Base-by-base conservation (phyloP, 2,797 vertebrate species). In the Fistularia tabacaria region DNA sequence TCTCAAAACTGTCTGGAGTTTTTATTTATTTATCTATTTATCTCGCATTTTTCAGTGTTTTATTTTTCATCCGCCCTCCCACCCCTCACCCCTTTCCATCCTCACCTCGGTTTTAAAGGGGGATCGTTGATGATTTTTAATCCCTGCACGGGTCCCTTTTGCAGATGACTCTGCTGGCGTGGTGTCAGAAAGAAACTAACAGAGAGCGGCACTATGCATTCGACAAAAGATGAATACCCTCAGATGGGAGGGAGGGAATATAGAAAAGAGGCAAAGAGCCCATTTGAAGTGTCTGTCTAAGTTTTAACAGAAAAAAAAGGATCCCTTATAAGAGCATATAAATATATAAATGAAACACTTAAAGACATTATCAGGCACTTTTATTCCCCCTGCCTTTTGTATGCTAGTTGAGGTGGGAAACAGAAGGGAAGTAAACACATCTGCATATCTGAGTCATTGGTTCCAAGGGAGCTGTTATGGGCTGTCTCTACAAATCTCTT, bases 361-460 rank as follows among this genome's bases (percentile, higher is more conserved):
- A 80, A 85, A 88, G 80, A 87, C 83, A 87, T 87, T 87, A 89
- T 86, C 82, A 76, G 71, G 62, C 79, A 73, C 81, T 87, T 88
- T 88, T 74, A 85, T 88, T 80, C 67, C 63, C 64, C 53, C 37
- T 59, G 63, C 71, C 72, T 80, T 79, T 82, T 85, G 80, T 85
- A 73, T 61, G 74, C 73, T 68, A 79, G 82, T 64, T 85, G 82
- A 86, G 77, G 79, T 85, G 77, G 79, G 80, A 87, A 83, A 82
- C 76, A 73, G 78, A 86, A 80, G 85, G 76, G 80, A 84, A 87
- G 85, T 84, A 88, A 88, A 90, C 87, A 88, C 83, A 87, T 88
- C 86, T 88, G 86, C 86, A 87, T 87, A 86, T 88, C 86, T 91
- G 88, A 91, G 85, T 89, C 89, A 90, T 85, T 82, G 84, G 82